Evolutionary conservation across 92 coral and sea anemone species (phyloP), one percentile per base, ranked within the genome.

Genomic region (Palythoa grandiflora): DNA sequence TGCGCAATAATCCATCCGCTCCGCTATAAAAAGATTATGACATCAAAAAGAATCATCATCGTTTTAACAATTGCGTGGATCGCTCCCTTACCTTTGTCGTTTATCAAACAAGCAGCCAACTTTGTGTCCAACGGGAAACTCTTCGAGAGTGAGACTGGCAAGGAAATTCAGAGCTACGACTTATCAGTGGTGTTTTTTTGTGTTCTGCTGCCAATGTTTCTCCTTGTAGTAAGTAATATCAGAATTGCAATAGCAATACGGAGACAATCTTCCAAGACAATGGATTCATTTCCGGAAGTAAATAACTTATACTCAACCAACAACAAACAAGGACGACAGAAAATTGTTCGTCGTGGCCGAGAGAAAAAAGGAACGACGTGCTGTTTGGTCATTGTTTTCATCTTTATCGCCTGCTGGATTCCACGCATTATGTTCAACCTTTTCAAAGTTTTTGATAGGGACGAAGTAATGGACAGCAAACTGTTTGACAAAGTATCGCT

Each of bases 1-100:
- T 37, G 68, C 36, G 96, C 96, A 39, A 94, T 94, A 11, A 66
- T 92, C 38, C 87, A 88, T 5, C 95, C 96, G 1, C 89, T 94
- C 13, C 87, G 89, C 28, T 94, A 94, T 80, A 73, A 83, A 19
- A n/a, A 78, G 19, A 92, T 66, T 20, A 92, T 94, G 73, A 94
- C 91, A 5, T 77, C 59, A 28, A 63, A 50, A 51, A 84, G 65
- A 1, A 88, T 94, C 37, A 55, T 59, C 9, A 47, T 9, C 14
- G 65, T 90, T 60, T 63, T 94, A 39, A 9, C 80, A 4, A n/a
- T 70, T 16, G 84, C 85, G n/a, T 94, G 96, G 96, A 14, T 85
- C 15, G 17, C 84, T 6, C 95, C 96, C 1, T 35, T 81, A 13
- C 96, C 95, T 9, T 39, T 94, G 16, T 54, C 96, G 20, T 92